A percentile compares a stretch with the other conserved stretches of the same genome.
Evolutionary conservation across 2,888 invertebrate genomes (phyloP).

Genomic region (Brenthis hecate): DNA sequence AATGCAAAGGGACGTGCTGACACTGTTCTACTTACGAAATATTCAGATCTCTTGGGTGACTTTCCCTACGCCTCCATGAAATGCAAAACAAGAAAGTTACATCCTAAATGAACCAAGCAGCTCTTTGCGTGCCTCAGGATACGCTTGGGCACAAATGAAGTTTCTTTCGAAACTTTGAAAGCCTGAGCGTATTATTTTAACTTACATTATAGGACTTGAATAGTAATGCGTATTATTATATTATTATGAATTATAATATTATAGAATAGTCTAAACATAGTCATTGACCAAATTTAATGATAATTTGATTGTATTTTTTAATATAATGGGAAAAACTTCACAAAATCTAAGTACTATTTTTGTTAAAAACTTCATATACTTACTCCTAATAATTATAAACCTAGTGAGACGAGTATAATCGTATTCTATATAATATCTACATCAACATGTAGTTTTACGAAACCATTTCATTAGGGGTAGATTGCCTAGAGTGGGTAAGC

Average conservation of each 20-base stretch:
- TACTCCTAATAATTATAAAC: no score
- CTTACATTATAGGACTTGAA: slow-evolving; percentile 26
- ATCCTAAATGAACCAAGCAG: slow-evolving; percentile 69
- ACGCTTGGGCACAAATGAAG: slow-evolving; percentile 66
- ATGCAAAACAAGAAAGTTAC: slow-evolving; percentile 79
- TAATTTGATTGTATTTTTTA: background rate
- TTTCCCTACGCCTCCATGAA: slow-evolving; percentile 68
- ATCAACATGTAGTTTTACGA: no score
- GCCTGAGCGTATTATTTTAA: slow-evolving; percentile 27
- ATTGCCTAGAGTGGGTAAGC: no score
- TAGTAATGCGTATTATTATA: background rate
- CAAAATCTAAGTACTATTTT: no score
- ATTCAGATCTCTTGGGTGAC: slow-evolving; percentile 75
- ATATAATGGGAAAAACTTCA: no score
- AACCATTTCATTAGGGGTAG: no score
- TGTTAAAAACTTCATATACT: no score
- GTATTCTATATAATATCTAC: no score
- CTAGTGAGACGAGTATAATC: no score
- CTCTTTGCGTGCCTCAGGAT: slow-evolving; percentile 46
- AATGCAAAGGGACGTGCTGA: slow-evolving; percentile 66
- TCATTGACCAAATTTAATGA: background rate
- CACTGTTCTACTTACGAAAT: slow-evolving; percentile 72
- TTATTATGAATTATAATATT: no score
- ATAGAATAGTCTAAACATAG: no score
- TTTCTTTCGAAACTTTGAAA: slow-evolving; percentile 54